Evolutionary conservation across 1,140 invertebrate genomes (phyloP), one percentile per base, ranked within the genome.

Genomic region (Drosophila parabipectinata): DNA sequence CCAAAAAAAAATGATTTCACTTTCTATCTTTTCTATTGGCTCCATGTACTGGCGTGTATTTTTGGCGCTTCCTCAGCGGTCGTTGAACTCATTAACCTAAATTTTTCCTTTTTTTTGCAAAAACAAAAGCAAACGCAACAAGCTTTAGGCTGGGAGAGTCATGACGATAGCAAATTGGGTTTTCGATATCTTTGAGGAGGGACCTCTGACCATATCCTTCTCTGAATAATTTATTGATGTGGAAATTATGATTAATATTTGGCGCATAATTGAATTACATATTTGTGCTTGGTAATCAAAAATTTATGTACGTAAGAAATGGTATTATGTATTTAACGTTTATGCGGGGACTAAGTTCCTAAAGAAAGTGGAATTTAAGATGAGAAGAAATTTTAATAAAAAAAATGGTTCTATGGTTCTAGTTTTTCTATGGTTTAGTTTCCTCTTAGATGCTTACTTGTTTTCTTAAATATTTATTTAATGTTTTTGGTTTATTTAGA

Each of bases 11-110:
- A 72, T 71, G 71, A 73, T 76, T 84, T 72, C 77, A 54, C 66
- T 77, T 84, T 77, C 76, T 85, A 80, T 69, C 60, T 55, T 53
- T 53, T 66, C 41, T 75, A 66, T 75, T 53, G 53, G 51, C 55
- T 72, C 66, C 48, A 63, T 64, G 30, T 74, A 41, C 51, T 57
- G 26, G n/a, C 28, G 59, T 44, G 37, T 57, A 67, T 77, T 77
- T 80, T 77, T 64, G 72, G 67, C 64, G 50, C 73, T 80, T 77
- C 59, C 82, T 81, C 58, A 34, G 71, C 78, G 82, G 82, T 87
- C 82, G 57, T 87, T 87, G 82, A 87, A 87, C 82, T 88, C 79
- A 72, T 79, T 88, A 89, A 88, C 84, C 79, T 57, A 88, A 88
- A 84, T 80, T 80, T 79, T 79, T 55, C 58, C 60, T 56, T 68